Base-by-base conservation (phyloP, 2,113 vertebrate species). In the Ptilorrhoa leucosticta region DNA sequence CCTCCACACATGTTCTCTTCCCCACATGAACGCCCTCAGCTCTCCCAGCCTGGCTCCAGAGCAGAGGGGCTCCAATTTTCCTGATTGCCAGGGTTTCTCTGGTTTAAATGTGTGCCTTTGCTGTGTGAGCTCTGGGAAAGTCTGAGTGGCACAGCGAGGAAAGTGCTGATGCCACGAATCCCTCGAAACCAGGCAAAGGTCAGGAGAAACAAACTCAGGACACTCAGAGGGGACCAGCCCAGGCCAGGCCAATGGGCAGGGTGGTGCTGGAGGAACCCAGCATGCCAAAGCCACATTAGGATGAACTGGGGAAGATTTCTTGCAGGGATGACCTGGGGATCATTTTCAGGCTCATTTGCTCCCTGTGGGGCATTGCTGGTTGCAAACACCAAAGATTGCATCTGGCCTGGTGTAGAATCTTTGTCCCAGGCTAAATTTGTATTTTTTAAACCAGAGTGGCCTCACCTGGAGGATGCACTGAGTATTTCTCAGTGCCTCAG, bases 11-110 rank as follows among this genome's bases (percentile, higher is more conserved):
- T n/a, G n/a, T n/a, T 48, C 19, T 7, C 44, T 2, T 15, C 24
- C 15, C 15, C 53, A 68, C 6, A 2, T 30, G 39, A 45, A 0
- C 63, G 1, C 2, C 0, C 44, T 8, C 45, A 70, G 66, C 9
- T 70, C 10, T 35, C 31, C 19, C 37, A 71, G 45, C 24, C 44
- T 10, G 9, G 15, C 44, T 39, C 15, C 19, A 58, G 8, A 7
- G 39, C 11, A 53, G 13, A 56, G 23, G 13, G 7, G 22, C 28
- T 47, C 42, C 30, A 39, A 13, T 28, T 69, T 44, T 57, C 84
- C 88, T 64, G 23, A 66, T 61, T 84, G 57, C 13, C 44, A 15
- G 24, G 57, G 33, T 35, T 87, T 22, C 60, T 31, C 2, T 2
- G 6, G 28, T 28, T 75, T 57, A 23, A 61, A 75, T 58, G 12